These are phyloP conservation scores for Pocillopora verrucosa DNA, from an alignment of 64 coral and sea anemone species.

Conservation along the genomic window DNA sequence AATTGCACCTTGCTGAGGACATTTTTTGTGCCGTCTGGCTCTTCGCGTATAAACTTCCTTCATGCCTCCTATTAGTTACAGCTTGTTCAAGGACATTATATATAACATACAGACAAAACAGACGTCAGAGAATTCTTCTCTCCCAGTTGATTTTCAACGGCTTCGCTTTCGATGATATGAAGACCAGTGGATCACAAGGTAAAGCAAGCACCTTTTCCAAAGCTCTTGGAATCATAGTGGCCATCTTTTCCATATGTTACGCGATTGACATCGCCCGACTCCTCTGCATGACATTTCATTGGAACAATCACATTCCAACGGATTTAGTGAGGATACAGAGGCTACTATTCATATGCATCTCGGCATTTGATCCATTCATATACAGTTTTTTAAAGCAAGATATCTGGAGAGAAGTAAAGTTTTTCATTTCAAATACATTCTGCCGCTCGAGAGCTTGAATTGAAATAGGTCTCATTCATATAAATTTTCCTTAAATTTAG, in stretches of 20 bases:
- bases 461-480: too few relatives aligned
- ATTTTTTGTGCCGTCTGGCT: neutral
- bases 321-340: neutral
- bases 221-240: neutral
- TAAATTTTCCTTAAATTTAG: too few relatives aligned
- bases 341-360: constrained; percentile 8
- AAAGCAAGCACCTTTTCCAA: neutral
- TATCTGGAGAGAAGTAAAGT: constrained; percentile 12
- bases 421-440: neutral
- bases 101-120: neutral
- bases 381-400: constrained; percentile 43
- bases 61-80: neutral
- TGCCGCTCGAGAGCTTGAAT: neutral
- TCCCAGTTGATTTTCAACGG: neutral
- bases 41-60: neutral
- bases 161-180: neutral
- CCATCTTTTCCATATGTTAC: neutral
- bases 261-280: neutral
- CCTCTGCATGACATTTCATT: constrained; percentile 1
- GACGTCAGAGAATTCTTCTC: neutral
- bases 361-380: constrained; percentile 40
- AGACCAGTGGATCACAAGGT: neutral
- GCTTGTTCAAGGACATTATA: neutral
- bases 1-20: neutral
- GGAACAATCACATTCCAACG: neutral